A percentile compares a stretch with the other conserved stretches of the same genome.
These are phyloP conservation scores for Ectobius pallidus DNA, from an alignment of 2,888 invertebrate genomes.

Conservation along the genomic window DNA sequence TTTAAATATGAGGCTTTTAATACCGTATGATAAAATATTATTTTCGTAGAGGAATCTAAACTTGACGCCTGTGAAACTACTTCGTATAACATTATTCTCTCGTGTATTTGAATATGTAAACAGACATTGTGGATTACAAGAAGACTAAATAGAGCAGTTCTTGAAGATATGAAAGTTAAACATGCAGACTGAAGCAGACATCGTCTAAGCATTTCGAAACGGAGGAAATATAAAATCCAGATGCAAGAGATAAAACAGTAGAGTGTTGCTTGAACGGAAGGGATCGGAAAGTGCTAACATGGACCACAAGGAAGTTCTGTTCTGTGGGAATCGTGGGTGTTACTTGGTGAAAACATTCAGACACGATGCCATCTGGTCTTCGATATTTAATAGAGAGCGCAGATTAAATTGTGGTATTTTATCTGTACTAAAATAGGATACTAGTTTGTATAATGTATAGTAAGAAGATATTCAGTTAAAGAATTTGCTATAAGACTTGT, in stretches of 20 bases:
- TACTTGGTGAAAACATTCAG: not conserved
- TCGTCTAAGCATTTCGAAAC: not conserved
- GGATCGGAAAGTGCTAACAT: not conserved
- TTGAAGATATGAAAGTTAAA: not conserved
- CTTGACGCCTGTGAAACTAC: too few relatives aligned
- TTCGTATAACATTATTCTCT: too few relatives aligned
- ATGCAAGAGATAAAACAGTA: not conserved
- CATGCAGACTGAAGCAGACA: not conserved
- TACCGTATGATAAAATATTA: too few relatives aligned
- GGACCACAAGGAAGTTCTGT: not conserved
- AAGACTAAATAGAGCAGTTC: not conserved
- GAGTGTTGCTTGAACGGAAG: not conserved
- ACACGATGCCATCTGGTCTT: not conserved
- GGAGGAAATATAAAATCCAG: not conserved
- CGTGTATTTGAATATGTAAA: too few relatives aligned
- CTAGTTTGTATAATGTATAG: too few relatives aligned
- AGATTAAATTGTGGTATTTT: too few relatives aligned
- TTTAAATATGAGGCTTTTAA: too few relatives aligned
- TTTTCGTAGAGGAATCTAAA: too few relatives aligned
- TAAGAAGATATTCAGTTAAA: too few relatives aligned
- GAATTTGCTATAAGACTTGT: too few relatives aligned
- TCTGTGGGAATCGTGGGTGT: not conserved
- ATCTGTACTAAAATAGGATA: too few relatives aligned
- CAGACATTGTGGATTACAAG: too few relatives aligned
- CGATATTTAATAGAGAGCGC: not conserved